Conservation (phyloP, 2,113 vertebrate species). For the Phalacrocorax carbo region DNA sequence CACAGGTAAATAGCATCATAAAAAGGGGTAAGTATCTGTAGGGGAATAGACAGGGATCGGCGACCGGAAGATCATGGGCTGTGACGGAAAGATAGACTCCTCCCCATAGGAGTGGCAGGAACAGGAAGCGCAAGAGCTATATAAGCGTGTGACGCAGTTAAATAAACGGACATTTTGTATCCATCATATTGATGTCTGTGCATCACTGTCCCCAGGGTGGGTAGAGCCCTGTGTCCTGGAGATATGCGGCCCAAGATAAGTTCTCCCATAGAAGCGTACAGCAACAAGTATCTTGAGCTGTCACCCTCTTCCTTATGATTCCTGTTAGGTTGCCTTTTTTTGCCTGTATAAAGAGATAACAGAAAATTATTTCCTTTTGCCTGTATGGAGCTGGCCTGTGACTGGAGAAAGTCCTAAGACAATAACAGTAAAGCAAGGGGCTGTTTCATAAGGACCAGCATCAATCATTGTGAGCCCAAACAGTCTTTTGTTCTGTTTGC, state of each 20-base stretch:
- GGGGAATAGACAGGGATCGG: too few relatives aligned
- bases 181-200: too few relatives aligned
- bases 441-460: background rate
- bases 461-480: background rate
- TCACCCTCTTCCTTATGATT: background rate
- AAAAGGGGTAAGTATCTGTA: background rate
- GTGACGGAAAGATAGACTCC: too few relatives aligned
- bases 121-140: too few relatives aligned
- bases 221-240: too few relatives aligned
- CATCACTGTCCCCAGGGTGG: too few relatives aligned
- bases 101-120: too few relatives aligned
- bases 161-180: too few relatives aligned
- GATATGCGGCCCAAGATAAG: too few relatives aligned
- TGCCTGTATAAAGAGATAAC: background rate
- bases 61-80: too few relatives aligned
- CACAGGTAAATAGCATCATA: background rate
- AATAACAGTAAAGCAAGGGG: background rate
- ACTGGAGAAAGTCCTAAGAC: background rate
- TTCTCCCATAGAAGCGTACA: too few relatives aligned
- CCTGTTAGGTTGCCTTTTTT: background rate
- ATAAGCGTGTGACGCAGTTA: too few relatives aligned
- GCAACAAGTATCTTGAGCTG: background rate
- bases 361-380: background rate
- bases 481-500: background rate
- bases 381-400: background rate